These are phyloP conservation scores for Bombus fervidus DNA, from an alignment of 1,140 invertebrate genomes.

Conservation along the genomic window DNA sequence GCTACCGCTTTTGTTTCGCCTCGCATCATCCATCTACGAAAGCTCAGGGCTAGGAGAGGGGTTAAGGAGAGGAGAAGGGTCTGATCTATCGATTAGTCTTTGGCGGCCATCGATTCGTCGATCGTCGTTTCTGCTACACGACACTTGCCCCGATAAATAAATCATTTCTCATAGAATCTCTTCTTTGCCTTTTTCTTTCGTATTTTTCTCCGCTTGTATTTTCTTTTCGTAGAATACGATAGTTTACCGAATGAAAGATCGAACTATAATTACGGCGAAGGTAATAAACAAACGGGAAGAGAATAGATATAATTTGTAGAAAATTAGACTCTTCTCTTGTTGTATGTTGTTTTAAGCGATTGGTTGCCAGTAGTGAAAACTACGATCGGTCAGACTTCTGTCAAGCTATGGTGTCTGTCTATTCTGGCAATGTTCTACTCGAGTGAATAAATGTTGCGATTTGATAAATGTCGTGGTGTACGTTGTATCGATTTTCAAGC, in stretches of 20 bases:
- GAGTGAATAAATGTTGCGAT: background rate
- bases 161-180: background rate
- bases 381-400: background rate
- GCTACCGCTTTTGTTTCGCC: conserved; percentile 32
- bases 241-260: background rate
- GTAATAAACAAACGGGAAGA: background rate
- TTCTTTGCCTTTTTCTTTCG: background rate
- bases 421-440: background rate
- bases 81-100: conserved; percentile 13
- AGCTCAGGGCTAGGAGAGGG: conserved; percentile 22
- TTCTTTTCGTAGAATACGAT: background rate
- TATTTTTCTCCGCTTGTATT: background rate
- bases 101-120: conserved; percentile 3
- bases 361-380: background rate
- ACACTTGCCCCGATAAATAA: background rate
- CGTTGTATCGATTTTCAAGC: too few relatives aligned
- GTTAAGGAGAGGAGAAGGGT: conserved; percentile 9
- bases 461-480: background rate
- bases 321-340: background rate
- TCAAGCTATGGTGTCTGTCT: background rate
- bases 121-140: background rate
- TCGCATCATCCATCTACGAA: conserved; percentile 36
- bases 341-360: background rate
- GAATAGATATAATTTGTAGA: background rate
- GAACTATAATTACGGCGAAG: background rate